These are phyloP conservation scores for Microtus oregoni DNA, from an alignment of 2,113 vertebrate genomes.

Conservation along the genomic window DNA sequence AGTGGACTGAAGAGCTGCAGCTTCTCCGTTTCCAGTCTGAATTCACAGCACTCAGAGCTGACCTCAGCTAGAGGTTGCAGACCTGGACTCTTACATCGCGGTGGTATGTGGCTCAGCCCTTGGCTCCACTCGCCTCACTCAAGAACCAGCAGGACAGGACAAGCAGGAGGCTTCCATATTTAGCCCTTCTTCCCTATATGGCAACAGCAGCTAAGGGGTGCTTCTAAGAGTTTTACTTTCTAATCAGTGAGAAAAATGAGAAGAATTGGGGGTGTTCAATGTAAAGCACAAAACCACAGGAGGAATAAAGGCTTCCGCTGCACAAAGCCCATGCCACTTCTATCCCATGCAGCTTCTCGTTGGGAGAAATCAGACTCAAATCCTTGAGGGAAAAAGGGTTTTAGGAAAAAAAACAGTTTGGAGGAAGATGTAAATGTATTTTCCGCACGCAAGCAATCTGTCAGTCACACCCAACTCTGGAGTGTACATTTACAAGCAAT, in stretches of 20 bases:
- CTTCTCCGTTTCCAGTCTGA: neutral
- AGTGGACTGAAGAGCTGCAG: neutral
- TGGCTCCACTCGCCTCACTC: slow-evolving; percentile 32
- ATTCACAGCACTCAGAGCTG: neutral
- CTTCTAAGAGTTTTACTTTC: slow-evolving; percentile 39
- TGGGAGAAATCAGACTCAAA: slow-evolving; percentile 9
- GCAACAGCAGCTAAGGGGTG: neutral
- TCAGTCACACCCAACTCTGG: neutral
- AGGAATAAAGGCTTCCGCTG: neutral
- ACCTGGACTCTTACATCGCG: neutral
- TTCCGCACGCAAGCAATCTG: neutral
- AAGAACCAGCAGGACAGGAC: slow-evolving; percentile 53
- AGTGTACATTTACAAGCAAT: neutral
- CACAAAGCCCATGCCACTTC: neutral
- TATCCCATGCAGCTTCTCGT: neutral
- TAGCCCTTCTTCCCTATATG: slow-evolving; percentile 50
- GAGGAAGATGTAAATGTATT: neutral
- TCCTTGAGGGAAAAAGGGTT: neutral
- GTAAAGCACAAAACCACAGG: neutral
- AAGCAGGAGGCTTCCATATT: slow-evolving; percentile 27
- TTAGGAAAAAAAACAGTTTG: neutral
- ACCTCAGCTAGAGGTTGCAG: neutral
- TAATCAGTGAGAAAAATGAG: slow-evolving; percentile 8
- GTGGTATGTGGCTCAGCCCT: neutral
- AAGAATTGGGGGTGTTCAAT: neutral